Base-by-base conservation (phyloP, 2,888 invertebrate genomes). In the Acanthopleura granulata region DNA sequence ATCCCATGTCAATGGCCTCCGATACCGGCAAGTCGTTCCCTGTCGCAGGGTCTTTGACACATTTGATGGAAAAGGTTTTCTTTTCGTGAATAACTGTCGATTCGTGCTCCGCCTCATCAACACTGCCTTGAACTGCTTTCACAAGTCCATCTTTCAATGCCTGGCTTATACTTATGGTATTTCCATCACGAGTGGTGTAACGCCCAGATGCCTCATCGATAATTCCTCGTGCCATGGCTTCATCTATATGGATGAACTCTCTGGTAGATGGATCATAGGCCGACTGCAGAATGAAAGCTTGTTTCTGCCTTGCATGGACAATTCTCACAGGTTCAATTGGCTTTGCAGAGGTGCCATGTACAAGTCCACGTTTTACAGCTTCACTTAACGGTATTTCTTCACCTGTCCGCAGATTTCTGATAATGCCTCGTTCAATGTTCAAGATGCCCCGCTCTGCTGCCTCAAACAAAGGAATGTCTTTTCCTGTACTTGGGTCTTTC, bases 11-110 rank as follows among this genome's bases (percentile, higher is more conserved):
- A 16, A 91, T 85, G 27, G 91, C 92, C 75, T 87, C 82, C 66
- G 83, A 76, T 4, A 86, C 79, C 25, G 78, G 70, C 0, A 80
- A 73, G 51, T 81, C 93, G 77, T 93, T 93, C 71, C 94, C 94
- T 0, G 95, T 95, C 84, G 94, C 93, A 0, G 93, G 96, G 92
- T 98, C 94, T 50, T 95, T 91, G 85, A 97, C 89, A 15, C 85
- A 85, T 74, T 85, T 83, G 74, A 90, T 86, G 25, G 84, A 83
- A 77, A 84, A 84, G 11, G 87, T 81, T 51, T 77, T 81, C 50
- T 74, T 79, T 70, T 81, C 82, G 70, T 77, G 76, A 22, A 78
- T 75, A 4, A 75, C 72, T 49, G 75, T 75, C 29, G 77, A 9
- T 30, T 62, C 75, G 14, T 73, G 73, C 49, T 75, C 62, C 14